A percentile compares a stretch with the other conserved stretches of the same genome.
phyloP scores from a whole-genome alignment of 1,140 invertebrate genomes.

The Papilio xuthus region DNA sequence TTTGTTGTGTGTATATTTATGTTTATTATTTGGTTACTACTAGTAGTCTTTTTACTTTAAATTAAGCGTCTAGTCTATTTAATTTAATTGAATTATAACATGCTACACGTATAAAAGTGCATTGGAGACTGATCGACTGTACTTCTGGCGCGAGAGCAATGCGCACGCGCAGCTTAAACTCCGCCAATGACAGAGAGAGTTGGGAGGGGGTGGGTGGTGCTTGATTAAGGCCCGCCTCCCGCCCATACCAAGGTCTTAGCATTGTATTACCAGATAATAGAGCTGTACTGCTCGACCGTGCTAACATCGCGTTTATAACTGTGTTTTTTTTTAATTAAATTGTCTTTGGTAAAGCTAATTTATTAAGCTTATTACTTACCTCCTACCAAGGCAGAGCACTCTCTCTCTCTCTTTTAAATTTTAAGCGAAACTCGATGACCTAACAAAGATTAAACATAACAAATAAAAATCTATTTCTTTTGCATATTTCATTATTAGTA shows the following conservation, averaged over 20 bases:
- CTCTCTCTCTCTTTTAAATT: neutral
- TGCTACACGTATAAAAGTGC: slow-evolving; percentile 50
- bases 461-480: too few species aligned
- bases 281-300: neutral
- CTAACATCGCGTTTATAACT: neutral
- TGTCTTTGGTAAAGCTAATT: neutral
- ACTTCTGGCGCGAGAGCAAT: slow-evolving; percentile 49
- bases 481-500: too few species aligned
- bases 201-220: slow-evolving; percentile 50
- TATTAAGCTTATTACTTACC: neutral
- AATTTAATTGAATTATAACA: slow-evolving; percentile 17
- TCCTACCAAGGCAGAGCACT: neutral
- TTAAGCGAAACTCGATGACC: too few species aligned
- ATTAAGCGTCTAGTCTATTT: neutral
- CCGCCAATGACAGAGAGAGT: slow-evolving; percentile 59
- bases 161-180: slow-evolving; percentile 56
- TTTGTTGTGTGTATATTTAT: too few species aligned
- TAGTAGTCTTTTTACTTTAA: neutral
- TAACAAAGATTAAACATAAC: too few species aligned
- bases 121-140: slow-evolving; percentile 62
- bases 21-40: neutral
- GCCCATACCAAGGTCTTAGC: slow-evolving; percentile 21
- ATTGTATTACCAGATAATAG: slow-evolving; percentile 14
- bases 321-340: neutral
- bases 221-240: neutral